These are phyloP conservation scores for Pantherophis vulpinus DNA, from an alignment of 2,797 vertebrate genomes.

Conservation along the genomic window DNA sequence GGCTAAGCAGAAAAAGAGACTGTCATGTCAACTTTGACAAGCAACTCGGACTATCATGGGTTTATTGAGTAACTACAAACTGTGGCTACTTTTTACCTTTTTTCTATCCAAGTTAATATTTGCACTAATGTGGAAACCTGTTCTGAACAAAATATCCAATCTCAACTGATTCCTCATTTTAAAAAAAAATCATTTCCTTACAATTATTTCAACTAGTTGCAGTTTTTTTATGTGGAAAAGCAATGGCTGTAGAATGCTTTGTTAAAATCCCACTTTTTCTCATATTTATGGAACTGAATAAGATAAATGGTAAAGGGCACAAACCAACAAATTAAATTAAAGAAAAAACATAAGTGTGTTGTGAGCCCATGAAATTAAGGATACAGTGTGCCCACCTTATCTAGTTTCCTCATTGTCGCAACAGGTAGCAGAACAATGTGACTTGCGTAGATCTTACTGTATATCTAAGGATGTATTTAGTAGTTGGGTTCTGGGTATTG, in stretches of 20 bases:
- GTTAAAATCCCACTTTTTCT: not conserved
- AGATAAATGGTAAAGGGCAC: not conserved
- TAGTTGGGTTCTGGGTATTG: not conserved
- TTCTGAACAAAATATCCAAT: not conserved
- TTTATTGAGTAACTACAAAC: not conserved
- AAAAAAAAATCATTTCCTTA: not conserved
- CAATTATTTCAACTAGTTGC: not conserved
- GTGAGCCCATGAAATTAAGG: not conserved
- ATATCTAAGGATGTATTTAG: not conserved
- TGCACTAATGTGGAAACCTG: not conserved
- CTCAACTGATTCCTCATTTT: not conserved
- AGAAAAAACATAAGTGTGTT: not conserved
- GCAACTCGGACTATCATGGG: too few species aligned
- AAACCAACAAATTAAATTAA: not conserved
- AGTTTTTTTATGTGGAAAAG: not conserved
- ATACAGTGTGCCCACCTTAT: not conserved
- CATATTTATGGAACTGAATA: not conserved
- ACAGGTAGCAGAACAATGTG: not conserved
- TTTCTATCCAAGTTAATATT: not conserved
- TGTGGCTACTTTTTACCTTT: not conserved
- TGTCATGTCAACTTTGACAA: not conserved
- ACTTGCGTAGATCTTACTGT: not conserved
- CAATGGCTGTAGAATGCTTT: not conserved
- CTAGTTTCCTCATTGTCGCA: not conserved
- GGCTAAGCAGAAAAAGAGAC: not conserved